phyloP scores from a whole-genome alignment of 2,888 invertebrate species.

The Erynnis tages region DNA sequence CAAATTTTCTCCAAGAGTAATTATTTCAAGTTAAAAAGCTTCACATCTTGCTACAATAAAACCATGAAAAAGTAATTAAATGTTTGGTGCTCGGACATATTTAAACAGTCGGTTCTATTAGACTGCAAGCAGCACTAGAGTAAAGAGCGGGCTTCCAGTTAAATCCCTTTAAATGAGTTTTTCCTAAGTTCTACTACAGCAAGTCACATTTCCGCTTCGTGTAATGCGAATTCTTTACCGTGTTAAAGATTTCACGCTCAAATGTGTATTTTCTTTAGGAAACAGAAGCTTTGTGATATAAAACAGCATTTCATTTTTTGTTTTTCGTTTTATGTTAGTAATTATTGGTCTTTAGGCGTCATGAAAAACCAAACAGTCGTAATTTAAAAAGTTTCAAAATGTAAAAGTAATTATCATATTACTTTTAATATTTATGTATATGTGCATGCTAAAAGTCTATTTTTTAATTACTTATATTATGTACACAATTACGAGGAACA shows the following conservation, averaged over 20 bases:
- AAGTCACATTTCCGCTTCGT: constrained; percentile 25
- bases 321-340: background rate
- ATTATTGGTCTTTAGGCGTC: no score
- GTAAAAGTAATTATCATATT: no score
- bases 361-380: no score
- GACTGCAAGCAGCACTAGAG: constrained; percentile 20
- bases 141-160: constrained; percentile 21
- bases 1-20: no score
- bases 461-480: no score
- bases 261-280: background rate
- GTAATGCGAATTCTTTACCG: constrained; percentile 18
- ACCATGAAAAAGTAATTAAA: constrained; percentile 19
- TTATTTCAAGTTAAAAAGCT: no score
- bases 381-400: no score
- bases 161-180: constrained; percentile 28
- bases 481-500: no score
- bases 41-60: no score
- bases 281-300: background rate
- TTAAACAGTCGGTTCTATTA: constrained; percentile 25
- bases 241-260: constrained; percentile 16
- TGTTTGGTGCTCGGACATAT: constrained; percentile 22
- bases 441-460: no score
- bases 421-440: no score
- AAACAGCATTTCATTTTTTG: background rate
- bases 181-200: constrained; percentile 23